Percentiles rank a stretch among this genome's conserved stretches.
These are phyloP conservation scores for Neelides folsomi DNA, from an alignment of 2,888 invertebrate genomes.

Conservation along the genomic window DNA sequence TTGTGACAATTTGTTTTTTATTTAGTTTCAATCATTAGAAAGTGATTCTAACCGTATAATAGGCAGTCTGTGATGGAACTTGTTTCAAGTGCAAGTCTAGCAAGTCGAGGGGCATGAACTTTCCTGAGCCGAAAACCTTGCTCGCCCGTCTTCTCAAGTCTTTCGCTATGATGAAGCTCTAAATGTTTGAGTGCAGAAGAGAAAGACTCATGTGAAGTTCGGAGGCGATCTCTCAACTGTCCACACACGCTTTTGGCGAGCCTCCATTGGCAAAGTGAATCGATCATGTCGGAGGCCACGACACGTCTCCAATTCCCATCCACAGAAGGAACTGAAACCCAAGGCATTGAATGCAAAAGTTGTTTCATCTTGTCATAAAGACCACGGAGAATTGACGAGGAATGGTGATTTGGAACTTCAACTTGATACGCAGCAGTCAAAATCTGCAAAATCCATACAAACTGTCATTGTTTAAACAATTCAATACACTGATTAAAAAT, in stretches of 20 bases:
- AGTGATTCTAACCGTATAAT: constrained; percentile 46
- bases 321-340: constrained; percentile 44
- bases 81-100: constrained; percentile 66
- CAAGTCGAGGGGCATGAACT: constrained; percentile 63
- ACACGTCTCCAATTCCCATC: constrained; percentile 56
- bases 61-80: constrained; percentile 68
- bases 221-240: constrained; percentile 53
- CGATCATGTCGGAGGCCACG: constrained; percentile 52
- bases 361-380: constrained; percentile 46
- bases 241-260: constrained; percentile 57
- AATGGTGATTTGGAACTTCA: constrained; percentile 44
- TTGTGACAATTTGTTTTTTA: too few species aligned
- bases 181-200: constrained; percentile 51
- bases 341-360: constrained; percentile 48
- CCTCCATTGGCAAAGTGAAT: constrained; percentile 54
- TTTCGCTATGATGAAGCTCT: constrained; percentile 54
- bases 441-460: constrained; percentile 37
- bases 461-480: background rate
- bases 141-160: constrained; percentile 67
- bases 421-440: constrained; percentile 60
- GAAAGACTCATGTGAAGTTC: constrained; percentile 54
- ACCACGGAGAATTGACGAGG: constrained; percentile 29
- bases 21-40: background rate
- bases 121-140: constrained; percentile 61
- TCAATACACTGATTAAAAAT: background rate